Evolutionary conservation across 2,888 invertebrate species (phyloP).

Genomic region (Heterodera filipjevi): DNA sequence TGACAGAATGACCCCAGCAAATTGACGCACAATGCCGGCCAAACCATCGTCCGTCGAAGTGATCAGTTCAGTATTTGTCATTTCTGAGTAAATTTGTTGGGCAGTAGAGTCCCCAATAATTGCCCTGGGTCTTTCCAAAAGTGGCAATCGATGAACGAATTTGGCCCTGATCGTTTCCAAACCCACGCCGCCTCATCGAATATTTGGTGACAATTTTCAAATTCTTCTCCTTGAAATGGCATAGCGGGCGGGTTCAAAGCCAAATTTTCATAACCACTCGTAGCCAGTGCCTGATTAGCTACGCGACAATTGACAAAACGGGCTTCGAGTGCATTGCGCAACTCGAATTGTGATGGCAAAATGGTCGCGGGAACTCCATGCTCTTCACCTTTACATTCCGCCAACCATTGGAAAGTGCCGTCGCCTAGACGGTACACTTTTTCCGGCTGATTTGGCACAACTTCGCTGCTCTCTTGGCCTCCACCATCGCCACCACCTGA

Average conservation of each 20-base stretch:
- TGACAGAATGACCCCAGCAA: not conserved
- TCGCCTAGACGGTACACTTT: too few relatives aligned
- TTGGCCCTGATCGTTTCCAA: not conserved
- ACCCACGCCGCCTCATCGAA: not conserved
- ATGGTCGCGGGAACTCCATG: too few relatives aligned
- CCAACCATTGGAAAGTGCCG: too few relatives aligned
- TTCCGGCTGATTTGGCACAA: too few relatives aligned
- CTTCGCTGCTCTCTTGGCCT: too few relatives aligned
- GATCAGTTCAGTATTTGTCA: not conserved
- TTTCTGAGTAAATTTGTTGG: not conserved
- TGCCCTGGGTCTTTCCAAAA: not conserved
- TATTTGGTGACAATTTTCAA: not conserved
- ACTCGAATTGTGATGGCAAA: too few relatives aligned
- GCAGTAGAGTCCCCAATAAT: slow-evolving; percentile 1
- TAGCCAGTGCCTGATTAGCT: too few relatives aligned
- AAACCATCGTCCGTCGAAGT: not conserved
- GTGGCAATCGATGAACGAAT: not conserved
- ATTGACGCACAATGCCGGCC: not conserved
- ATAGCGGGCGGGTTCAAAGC: too few relatives aligned
- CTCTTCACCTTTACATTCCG: too few relatives aligned
- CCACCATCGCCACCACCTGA: not conserved
- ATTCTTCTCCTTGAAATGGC: not conserved
- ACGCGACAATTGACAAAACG: too few relatives aligned
- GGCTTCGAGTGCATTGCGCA: too few relatives aligned
- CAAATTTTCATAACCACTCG: too few relatives aligned